These are phyloP conservation scores for Ctena decussata DNA, from an alignment of 2,888 invertebrate species.

Conservation along the genomic window DNA sequence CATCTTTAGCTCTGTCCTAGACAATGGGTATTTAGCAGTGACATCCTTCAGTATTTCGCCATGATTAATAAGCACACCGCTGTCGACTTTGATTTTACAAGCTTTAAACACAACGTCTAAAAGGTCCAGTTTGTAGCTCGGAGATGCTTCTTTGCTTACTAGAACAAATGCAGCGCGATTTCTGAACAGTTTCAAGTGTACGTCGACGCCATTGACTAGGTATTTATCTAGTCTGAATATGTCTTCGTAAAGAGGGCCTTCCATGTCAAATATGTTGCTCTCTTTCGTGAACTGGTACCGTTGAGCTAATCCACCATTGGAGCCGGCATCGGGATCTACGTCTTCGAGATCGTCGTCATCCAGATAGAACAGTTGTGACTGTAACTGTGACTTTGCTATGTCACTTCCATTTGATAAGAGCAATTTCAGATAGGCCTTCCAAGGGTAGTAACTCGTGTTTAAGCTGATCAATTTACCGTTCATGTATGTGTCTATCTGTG, in stretches of 20 bases:
- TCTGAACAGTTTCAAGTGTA: constrained; percentile 38
- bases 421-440: constrained; percentile 38
- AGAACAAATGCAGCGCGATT: not conserved
- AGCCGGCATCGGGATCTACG: not conserved
- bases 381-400: constrained; percentile 18
- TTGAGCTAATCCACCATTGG: constrained; percentile 17
- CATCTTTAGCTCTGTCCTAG: constrained; percentile 32
- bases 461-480: constrained; percentile 34
- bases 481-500: constrained; percentile 42
- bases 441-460: constrained; percentile 36
- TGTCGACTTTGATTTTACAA: constrained; percentile 31
- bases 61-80: constrained; percentile 34
- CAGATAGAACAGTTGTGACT: constrained; percentile 12
- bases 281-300: constrained; percentile 19
- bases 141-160: too few relatives aligned
- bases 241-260: constrained; percentile 39
- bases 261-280: constrained; percentile 22
- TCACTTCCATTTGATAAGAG: constrained; percentile 19
- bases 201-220: constrained; percentile 32
- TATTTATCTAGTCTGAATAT: constrained; percentile 32
- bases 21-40: constrained; percentile 28
- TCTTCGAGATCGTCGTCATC: constrained; percentile 24
- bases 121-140: too few relatives aligned
- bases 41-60: constrained; percentile 18
- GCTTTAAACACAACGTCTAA: constrained; percentile 39